Percentiles rank a stretch among this genome's conserved stretches.
phyloP scores from a whole-genome alignment of 2,888 invertebrate species.

The Monoplex corrugatus region DNA sequence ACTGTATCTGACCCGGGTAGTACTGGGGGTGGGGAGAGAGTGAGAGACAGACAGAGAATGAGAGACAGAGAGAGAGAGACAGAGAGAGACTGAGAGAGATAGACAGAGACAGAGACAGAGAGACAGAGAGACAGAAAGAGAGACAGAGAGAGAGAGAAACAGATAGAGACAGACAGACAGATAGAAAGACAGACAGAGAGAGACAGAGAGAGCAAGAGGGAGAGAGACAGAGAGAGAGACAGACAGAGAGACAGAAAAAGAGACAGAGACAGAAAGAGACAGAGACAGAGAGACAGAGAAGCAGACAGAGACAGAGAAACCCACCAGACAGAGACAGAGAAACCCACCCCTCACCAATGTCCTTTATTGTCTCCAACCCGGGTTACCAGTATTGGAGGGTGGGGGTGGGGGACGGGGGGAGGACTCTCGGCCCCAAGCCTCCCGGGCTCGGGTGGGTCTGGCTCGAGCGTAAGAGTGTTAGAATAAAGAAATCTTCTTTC shows the following conservation, averaged over 20 bases:
- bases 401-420: background rate
- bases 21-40: no score
- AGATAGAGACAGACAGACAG: background rate
- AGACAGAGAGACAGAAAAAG: background rate
- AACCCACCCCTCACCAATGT: background rate
- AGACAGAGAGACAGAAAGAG: background rate
- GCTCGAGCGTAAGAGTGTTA: no score
- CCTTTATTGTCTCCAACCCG: no score
- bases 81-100: background rate
- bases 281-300: background rate
- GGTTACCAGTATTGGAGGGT: no score
- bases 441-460: no score
- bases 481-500: no score
- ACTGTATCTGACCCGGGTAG: no score
- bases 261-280: background rate
- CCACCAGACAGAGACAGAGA: background rate
- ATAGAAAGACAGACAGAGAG: background rate
- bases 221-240: background rate
- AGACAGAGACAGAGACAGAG: background rate
- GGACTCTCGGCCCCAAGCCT: no score
- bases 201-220: background rate
- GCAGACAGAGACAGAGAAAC: background rate
- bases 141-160: no score
- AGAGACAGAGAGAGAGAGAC: background rate
- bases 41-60: background rate